These are phyloP conservation scores for Drosophila prosaltans DNA, from an alignment of 1,140 invertebrate species.

Conservation along the genomic window DNA sequence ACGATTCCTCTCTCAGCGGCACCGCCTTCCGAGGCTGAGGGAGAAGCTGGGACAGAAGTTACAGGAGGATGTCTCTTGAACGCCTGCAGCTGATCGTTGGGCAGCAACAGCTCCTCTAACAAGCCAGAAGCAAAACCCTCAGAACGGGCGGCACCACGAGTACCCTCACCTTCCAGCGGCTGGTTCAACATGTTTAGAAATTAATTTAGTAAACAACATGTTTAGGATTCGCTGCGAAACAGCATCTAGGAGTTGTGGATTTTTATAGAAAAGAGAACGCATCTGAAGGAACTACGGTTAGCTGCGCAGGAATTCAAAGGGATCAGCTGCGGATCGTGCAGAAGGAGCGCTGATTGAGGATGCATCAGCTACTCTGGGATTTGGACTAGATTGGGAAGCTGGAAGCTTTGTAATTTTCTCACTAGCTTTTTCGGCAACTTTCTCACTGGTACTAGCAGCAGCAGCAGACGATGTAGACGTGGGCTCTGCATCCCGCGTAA, in stretches of 20 bases:
- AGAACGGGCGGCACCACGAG: slow-evolving; percentile 26
- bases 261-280: slow-evolving; percentile 95
- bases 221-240: slow-evolving; percentile 87
- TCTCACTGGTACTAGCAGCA: slow-evolving; percentile 7
- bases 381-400: slow-evolving; percentile 24
- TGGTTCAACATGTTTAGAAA: slow-evolving; percentile 99
- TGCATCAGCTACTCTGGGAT: slow-evolving; percentile 6
- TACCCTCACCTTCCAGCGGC: slow-evolving; percentile 84
- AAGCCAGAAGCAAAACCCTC: slow-evolving; percentile 30
- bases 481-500: slow-evolving; percentile 87
- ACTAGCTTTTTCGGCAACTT: neutral
- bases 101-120: slow-evolving; percentile 57
- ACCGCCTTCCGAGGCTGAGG: slow-evolving; percentile 10
- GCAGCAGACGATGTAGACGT: neutral
- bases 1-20: slow-evolving; percentile 53
- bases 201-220: too few relatives aligned
- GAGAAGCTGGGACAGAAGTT: slow-evolving; percentile 13
- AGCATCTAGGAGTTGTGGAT: slow-evolving; percentile 95
- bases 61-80: slow-evolving; percentile 51
- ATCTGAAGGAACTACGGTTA: slow-evolving; percentile 99
- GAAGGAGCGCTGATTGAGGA: slow-evolving; percentile 1
- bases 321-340: slow-evolving; percentile 83
- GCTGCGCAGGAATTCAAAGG: slow-evolving; percentile 94
- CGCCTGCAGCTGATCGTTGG: slow-evolving; percentile 52
- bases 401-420: slow-evolving; percentile 8